Evolutionary conservation across 2,888 invertebrate species (phyloP).

Genomic region (Bellardia bayeri): DNA sequence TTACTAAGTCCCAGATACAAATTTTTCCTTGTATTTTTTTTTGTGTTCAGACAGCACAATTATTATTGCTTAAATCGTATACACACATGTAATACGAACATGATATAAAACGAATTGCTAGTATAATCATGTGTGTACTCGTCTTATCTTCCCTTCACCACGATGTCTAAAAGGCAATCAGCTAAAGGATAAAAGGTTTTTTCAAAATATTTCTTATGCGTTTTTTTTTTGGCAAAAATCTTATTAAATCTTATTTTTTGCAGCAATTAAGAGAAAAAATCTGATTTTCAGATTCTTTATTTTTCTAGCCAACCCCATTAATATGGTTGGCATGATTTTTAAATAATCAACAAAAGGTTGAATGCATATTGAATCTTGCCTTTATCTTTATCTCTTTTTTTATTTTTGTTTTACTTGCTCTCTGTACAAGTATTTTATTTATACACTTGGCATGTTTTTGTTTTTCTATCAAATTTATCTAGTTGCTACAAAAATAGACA

Average conservation of each 20-base stretch:
- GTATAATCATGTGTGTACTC: too few relatives aligned
- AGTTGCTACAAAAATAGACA: conserved; percentile 31
- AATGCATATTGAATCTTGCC: conserved; percentile 42
- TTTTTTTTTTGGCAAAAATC: too few relatives aligned
- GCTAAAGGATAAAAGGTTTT: too few relatives aligned
- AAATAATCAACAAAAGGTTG: conserved; percentile 60
- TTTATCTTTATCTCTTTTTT: conserved; percentile 26
- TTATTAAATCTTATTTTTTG: background rate
- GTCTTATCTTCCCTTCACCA: too few relatives aligned
- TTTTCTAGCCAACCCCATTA: background rate
- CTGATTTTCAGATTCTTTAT: background rate
- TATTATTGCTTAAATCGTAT: too few relatives aligned
- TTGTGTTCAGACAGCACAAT: too few relatives aligned
- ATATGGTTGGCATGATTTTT: conserved; percentile 54
- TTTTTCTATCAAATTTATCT: conserved; percentile 55
- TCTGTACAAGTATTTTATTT: conserved; percentile 57
- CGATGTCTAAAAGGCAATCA: too few relatives aligned
- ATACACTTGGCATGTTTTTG: conserved; percentile 65
- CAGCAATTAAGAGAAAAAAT: background rate
- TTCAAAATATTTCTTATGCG: too few relatives aligned
- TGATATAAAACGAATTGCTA: too few relatives aligned
- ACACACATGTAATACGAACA: too few relatives aligned
- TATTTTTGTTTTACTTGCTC: background rate
- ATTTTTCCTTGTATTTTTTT: too few relatives aligned
- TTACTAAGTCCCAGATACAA: too few relatives aligned